Conservation (phyloP, 2,888 invertebrate species). For the Camptogramma bilineatum region DNA sequence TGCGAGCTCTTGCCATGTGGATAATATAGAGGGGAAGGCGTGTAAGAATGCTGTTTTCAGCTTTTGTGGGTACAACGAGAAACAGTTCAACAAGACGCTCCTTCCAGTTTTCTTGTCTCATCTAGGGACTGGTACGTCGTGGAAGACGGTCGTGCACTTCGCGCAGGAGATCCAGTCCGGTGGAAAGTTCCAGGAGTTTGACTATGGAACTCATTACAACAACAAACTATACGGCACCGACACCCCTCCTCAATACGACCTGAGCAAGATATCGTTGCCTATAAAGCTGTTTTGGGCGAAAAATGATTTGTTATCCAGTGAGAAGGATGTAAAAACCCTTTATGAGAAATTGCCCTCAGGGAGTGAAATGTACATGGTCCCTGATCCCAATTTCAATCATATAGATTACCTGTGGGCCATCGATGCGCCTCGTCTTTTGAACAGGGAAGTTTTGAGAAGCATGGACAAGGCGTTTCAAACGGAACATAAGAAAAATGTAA, state of each 20-base stretch:
- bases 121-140: conserved; percentile 90
- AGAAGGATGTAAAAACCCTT: conserved; percentile 85
- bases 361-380: conserved; percentile 83
- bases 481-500: too few species aligned
- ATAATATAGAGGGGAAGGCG: conserved; percentile 81
- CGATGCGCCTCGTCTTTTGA: conserved; percentile 86
- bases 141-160: conserved; percentile 89
- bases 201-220: conserved; percentile 87
- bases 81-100: conserved; percentile 88
- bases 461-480: conserved; percentile 44
- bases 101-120: conserved; percentile 89
- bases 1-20: conserved; percentile 83
- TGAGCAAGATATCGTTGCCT: conserved; percentile 85
- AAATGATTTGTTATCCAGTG: conserved; percentile 90
- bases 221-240: conserved; percentile 81
- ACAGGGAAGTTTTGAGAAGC: conserved; percentile 76
- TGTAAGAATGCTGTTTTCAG: conserved; percentile 91
- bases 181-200: conserved; percentile 87
- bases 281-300: conserved; percentile 88
- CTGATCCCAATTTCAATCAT: conserved; percentile 88
- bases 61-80: conserved; percentile 89
- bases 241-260: conserved; percentile 87
- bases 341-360: conserved; percentile 74
- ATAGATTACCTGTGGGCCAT: conserved; percentile 89
- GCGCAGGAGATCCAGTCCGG: conserved; percentile 84